These are phyloP conservation scores for Argyrosomus regius DNA, from an alignment of 2,797 vertebrate genomes.

Conservation along the genomic window DNA sequence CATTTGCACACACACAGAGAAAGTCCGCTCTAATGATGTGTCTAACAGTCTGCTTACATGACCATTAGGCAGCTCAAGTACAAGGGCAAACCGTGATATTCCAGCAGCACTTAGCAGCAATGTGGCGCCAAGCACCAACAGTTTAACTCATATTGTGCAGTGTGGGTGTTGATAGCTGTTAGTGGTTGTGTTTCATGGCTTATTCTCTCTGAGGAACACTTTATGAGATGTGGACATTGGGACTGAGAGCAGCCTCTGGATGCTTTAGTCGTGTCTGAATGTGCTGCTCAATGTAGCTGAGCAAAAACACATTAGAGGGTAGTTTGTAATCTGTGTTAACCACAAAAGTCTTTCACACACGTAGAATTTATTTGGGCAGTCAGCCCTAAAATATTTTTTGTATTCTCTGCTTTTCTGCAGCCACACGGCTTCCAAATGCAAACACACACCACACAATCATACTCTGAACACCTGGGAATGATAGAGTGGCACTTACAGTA, in stretches of 20 bases:
- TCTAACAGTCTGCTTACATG: slow-evolving; percentile 74
- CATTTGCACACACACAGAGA: slow-evolving; percentile 31
- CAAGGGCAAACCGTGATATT: slow-evolving; percentile 67
- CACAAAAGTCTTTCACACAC: slow-evolving; percentile 5
- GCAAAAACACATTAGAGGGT: slow-evolving; percentile 33
- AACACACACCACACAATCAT: background rate
- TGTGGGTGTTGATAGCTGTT: slow-evolving; percentile 44
- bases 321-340: slow-evolving; percentile 39
- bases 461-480: background rate
- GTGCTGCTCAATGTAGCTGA: slow-evolving; percentile 48
- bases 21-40: slow-evolving; percentile 71
- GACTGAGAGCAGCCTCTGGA: slow-evolving; percentile 31
- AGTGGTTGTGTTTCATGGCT: slow-evolving; percentile 33
- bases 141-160: slow-evolving; percentile 56
- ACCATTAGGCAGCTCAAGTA: slow-evolving; percentile 77
- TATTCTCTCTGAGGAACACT: slow-evolving; percentile 40
- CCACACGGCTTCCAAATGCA: background rate
- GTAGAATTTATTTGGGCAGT: background rate
- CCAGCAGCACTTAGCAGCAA: slow-evolving; percentile 68
- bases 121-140: slow-evolving; percentile 51
- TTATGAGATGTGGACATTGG: slow-evolving; percentile 44
- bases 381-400: background rate
- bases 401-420: background rate
- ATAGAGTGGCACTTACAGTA: background rate
- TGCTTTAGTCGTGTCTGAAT: slow-evolving; percentile 25